Base-by-base conservation (phyloP, 2,888 invertebrate species). In the Muscina levida region DNA sequence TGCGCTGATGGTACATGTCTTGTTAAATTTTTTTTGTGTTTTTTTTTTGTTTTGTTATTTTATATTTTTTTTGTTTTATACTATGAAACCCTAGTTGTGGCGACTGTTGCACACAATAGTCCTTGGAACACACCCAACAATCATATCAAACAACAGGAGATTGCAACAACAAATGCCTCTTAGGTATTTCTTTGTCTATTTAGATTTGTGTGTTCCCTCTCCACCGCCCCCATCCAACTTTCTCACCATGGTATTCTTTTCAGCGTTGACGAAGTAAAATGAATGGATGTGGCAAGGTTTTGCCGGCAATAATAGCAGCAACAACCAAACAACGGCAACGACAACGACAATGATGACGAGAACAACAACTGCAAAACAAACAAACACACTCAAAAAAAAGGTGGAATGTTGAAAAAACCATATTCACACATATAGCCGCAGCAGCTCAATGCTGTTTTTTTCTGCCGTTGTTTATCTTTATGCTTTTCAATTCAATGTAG, bases 101-200 rank as follows among this genome's bases (percentile, higher is more conserved):
- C 4, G 3, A 3, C 4, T 31, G 31, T 31, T 31, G 31, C 31
- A 3, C 31, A 31, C 8, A 31, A 31, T 8, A 31, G 31, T 31
- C 8, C 31, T 31, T 31, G n/a, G 31, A 48, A 57, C 37, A 59
- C 59, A 37, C 15, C n/a, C 19, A 11, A 26, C 56, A 26, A 56
- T 6, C 5, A 46, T n/a, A 46, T 15, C 46, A 5, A 46, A 15
- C 46, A 46, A 19, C 51, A 22, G 13, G 13, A 4, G 11, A 53
- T 10, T 53, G 57, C 59, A 37, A 37, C 37, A 59, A n/a, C 24
- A 26, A 2, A 59, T 37, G 37, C 37, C 57, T 39, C 59, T 11
- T 19, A 59, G 59, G 59, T 59, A 37, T 59, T 19, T 59, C 39
- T 17, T 59, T 59, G 59, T 39, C 59, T 59, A n/a, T 13, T 59